Evolutionary conservation across 2,888 invertebrate genomes (phyloP).

Genomic region (Tholera decimalis): DNA sequence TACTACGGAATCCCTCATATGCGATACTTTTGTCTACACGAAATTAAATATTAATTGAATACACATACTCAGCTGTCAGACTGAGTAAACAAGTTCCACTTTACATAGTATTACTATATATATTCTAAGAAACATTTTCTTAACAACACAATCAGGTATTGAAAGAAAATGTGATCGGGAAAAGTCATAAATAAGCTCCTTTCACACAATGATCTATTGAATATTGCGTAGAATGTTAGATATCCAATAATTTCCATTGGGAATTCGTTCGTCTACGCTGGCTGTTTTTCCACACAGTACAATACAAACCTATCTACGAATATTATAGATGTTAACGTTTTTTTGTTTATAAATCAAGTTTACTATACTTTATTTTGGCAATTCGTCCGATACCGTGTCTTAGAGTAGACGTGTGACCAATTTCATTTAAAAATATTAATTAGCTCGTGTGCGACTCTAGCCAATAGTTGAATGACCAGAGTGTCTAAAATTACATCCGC

Average conservation of each 20-base stretch:
- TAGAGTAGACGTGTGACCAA: too few relatives aligned
- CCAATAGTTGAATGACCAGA: too few relatives aligned
- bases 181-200: slow-evolving; percentile 52
- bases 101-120: slow-evolving; percentile 19
- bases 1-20: too few relatives aligned
- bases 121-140: slow-evolving; percentile 26
- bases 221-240: slow-evolving; percentile 51
- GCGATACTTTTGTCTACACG: too few relatives aligned
- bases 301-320: background rate
- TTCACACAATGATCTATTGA: slow-evolving; percentile 58
- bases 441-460: too few relatives aligned
- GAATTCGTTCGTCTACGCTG: slow-evolving; percentile 47
- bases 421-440: too few relatives aligned
- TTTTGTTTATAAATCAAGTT: background rate
- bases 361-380: too few relatives aligned
- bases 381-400: too few relatives aligned
- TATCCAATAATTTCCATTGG: slow-evolving; percentile 68
- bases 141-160: slow-evolving; percentile 29
- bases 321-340: background rate
- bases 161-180: slow-evolving; percentile 38
- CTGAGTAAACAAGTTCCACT: slow-evolving; percentile 6
- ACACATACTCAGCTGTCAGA: too few relatives aligned
- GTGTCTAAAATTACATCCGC: too few relatives aligned
- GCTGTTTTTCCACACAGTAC: slow-evolving; percentile 21
- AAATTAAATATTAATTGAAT: too few relatives aligned